Base-by-base conservation (phyloP, 2,113 vertebrate genomes). In the Leptodactylus fuscus region DNA sequence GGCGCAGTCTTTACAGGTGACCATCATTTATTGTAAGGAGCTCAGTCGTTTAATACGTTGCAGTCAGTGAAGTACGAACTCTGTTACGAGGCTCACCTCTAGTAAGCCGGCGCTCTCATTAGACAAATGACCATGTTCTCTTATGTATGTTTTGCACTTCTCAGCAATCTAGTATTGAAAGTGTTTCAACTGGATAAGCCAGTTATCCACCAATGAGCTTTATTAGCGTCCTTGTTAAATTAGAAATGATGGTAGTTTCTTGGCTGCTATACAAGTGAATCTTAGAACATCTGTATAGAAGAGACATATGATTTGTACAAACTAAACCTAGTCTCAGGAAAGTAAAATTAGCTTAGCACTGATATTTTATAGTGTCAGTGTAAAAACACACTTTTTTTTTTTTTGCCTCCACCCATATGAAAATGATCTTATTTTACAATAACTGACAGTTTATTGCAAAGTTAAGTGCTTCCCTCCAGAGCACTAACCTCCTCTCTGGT, bases 191-290 rank as follows among this genome's bases (percentile, higher is more conserved):
- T 9, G 29, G 16, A 1, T 34, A 67, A 36, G 62, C 32, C 62
- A 67, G 62, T 67, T 67, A 67, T 67, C 62, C 62, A 67, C 32
- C 62, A 67, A 67, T 67, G 13, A 67, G 12, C 62, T 34, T 65
- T 65, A 65, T 65, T 65, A 65, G 60, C 60, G 1, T 65, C 16
- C 27, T 67, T 36, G 12, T 67, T 67, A 67, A 32, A 67, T 67
- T 18, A 36, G 27, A 36, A 67, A 67, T 67, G 1, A 67, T 36
- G 62, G 1, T 55, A 22, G 53, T 62, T 67, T 67, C 62, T 18
- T 67, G 62, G 32, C 60, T 65, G 27, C n/a, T 32, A 16, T 62
- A n/a, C n/a, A 6, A 60, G 24, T 60, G n/a, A 15, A 32, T 16
- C 4, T 27, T 15, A 32, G 16, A 20, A 20, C 62, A 36, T 34